Evolutionary conservation across 1,140 invertebrate species (phyloP).

Genomic region (Drosophila melanogaster): Release_6_plus_ISO1_MT NT_037436.4:4728501-4729000

Average conservation of each 20-base stretch:
- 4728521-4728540: not conserved
- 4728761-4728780: not conserved
- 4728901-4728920: conserved; percentile 38
- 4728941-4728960: conserved; percentile 14
- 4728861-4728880: conserved; percentile 53
- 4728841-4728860: conserved; percentile 47
- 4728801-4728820: not conserved
- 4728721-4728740: conserved; percentile 74
- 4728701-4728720: conserved; percentile 59
- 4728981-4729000: conserved; percentile 77
- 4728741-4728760: not conserved
- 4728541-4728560: not conserved
- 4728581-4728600: conserved; percentile 21
- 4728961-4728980: conserved; percentile 42
- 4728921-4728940: conserved; percentile 52
- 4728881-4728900: conserved; percentile 27
- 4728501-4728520: not conserved
- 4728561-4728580: conserved; percentile 3
- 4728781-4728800: too few species aligned
- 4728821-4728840: conserved; percentile 52
- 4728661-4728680: conserved; percentile 59
- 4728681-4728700: conserved; percentile 39
- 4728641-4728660: conserved; percentile 27
- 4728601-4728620: conserved; percentile 14
- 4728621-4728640: conserved; percentile 16